A percentile compares a stretch with the other conserved stretches of the same genome.
Evolutionary conservation across 2,888 invertebrate genomes (phyloP).

Genomic region (Didymodactylos carnosus): DNA sequence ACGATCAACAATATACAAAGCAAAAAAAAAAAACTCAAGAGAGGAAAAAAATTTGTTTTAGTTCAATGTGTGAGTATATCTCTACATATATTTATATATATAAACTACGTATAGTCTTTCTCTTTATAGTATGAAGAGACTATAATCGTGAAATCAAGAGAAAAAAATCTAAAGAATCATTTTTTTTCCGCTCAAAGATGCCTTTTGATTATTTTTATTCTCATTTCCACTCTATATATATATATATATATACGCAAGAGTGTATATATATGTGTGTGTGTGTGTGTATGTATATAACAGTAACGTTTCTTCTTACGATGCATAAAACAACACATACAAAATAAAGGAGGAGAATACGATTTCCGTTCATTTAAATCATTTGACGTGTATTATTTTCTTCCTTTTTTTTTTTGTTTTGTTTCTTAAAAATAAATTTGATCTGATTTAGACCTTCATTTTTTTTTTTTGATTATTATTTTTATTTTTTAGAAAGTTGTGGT

Average conservation of each 20-base stretch:
- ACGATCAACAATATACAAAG: no score
- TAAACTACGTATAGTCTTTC: no score
- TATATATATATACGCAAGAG: background rate
- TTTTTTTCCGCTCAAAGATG: no score
- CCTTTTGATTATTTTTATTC: background rate
- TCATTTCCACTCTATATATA: background rate
- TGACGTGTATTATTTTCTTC: no score
- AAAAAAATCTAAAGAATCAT: no score
- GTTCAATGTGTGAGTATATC: no score
- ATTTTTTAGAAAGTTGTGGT: slow-evolving; percentile 6
- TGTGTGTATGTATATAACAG: background rate
- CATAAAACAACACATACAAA: no score
- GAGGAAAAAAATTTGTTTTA: no score
- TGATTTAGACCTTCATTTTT: background rate
- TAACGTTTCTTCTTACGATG: background rate
- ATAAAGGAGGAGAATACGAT: background rate
- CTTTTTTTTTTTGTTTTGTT: slow-evolving; percentile 4
- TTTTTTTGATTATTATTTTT: background rate
- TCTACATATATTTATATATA: no score
- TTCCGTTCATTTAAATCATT: slow-evolving; percentile 1
- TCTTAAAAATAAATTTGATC: background rate
- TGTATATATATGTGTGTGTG: background rate
- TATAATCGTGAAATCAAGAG: no score
- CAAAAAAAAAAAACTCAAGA: no score
- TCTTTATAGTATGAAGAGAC: no score